These are phyloP conservation scores for Sebastolobus alascanus DNA, from an alignment of 2,797 vertebrate genomes.

Conservation along the genomic window DNA sequence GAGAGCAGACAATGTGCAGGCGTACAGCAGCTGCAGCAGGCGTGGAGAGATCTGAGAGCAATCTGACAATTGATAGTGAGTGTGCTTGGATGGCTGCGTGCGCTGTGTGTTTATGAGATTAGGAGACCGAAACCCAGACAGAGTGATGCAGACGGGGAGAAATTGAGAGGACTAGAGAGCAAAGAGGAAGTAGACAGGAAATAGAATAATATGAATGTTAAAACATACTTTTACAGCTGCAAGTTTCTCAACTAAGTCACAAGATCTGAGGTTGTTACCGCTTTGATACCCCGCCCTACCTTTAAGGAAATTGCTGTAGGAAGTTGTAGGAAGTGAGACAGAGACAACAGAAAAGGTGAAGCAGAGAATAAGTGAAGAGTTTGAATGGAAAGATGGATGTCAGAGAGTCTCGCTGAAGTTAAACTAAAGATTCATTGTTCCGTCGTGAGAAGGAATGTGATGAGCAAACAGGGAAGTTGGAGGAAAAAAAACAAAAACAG, in stretches of 20 bases:
- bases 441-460: conserved; percentile 54
- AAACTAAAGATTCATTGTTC: conserved; percentile 33
- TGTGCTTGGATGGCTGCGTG: background rate
- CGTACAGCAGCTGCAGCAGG: conserved; percentile 21
- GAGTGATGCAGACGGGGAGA: background rate
- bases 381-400: background rate
- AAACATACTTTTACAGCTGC: background rate
- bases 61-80: conserved; percentile 27
- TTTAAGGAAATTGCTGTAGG: conserved; percentile 39
- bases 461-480: conserved; percentile 24
- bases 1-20: conserved; percentile 57
- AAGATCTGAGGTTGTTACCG: no score
- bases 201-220: background rate
- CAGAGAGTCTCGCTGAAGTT: background rate
- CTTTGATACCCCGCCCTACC: conserved; percentile 9
- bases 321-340: conserved; percentile 8
- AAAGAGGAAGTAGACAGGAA: background rate
- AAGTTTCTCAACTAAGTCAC: no score
- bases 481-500: background rate
- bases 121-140: conserved; percentile 33
- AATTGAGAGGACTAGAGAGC: background rate
- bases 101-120: conserved; percentile 15
- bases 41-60: conserved; percentile 47
- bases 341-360: background rate
- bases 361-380: background rate